phyloP scores from a whole-genome alignment of 2,113 vertebrate genomes.

The Columba livia region DNA sequence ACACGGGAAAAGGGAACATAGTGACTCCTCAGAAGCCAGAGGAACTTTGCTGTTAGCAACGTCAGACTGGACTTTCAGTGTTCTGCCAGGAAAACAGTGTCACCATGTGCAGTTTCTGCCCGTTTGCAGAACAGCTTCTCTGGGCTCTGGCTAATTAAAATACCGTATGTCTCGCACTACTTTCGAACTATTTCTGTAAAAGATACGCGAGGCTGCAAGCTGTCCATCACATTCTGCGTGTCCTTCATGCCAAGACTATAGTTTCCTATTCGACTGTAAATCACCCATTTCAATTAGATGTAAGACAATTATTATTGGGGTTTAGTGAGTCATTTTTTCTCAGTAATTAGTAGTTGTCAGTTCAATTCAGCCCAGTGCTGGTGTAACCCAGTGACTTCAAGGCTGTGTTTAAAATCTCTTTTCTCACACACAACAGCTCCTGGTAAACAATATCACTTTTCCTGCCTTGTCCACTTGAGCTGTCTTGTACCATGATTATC shows the following conservation, averaged over 20 bases:
- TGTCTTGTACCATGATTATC: background rate
- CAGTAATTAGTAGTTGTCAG: conserved; percentile 48
- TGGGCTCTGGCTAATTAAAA: conserved; percentile 4
- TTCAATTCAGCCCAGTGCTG: conserved; percentile 7
- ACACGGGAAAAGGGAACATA: background rate
- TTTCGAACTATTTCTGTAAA: conserved; percentile 13
- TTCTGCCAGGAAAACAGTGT: background rate
- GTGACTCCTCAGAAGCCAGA: background rate
- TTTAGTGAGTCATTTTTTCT: conserved; percentile 48
- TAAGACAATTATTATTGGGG: conserved; percentile 37
- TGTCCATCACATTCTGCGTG: background rate
- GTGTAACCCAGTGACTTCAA: conserved; percentile 35
- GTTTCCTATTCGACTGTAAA: conserved; percentile 35
- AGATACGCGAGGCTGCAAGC: background rate
- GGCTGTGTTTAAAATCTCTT: conserved; percentile 5
- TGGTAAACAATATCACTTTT: background rate
- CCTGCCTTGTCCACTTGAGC: background rate
- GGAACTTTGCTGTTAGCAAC: background rate
- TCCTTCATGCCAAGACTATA: background rate
- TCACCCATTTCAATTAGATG: conserved; percentile 15
- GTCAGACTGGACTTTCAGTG: background rate
- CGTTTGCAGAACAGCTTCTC: background rate
- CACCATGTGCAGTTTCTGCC: background rate
- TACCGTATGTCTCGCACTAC: background rate
- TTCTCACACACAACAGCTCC: conserved; percentile 3